Evolutionary conservation across 2,888 invertebrate genomes (phyloP).

Genomic region (Calephelis perditalis): DNA sequence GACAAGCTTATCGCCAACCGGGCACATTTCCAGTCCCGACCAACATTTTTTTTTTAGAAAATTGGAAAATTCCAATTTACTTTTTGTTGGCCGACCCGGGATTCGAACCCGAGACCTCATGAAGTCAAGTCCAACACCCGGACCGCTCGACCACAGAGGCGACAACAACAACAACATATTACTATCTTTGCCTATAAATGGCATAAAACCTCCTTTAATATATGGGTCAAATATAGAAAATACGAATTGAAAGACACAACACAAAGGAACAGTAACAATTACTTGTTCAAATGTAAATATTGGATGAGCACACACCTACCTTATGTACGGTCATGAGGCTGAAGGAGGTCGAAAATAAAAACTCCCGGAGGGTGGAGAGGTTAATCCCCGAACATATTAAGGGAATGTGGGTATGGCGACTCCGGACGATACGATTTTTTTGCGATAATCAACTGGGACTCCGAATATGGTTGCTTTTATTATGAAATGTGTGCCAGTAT

Average conservation of each 20-base stretch:
- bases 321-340: slow-evolving; percentile 56
- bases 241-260: not conserved
- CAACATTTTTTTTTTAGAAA: too few relatives aligned
- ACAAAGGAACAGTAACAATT: slow-evolving; percentile 18
- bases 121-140: too few relatives aligned
- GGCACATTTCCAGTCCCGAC: too few relatives aligned
- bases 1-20: too few relatives aligned
- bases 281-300: slow-evolving; percentile 30
- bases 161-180: too few relatives aligned
- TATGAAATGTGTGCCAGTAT: slow-evolving; percentile 19
- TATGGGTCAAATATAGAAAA: not conserved
- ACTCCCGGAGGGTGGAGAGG: slow-evolving; percentile 51
- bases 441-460: slow-evolving; percentile 48
- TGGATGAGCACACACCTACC: slow-evolving; percentile 44
- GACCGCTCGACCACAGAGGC: too few relatives aligned
- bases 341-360: slow-evolving; percentile 71
- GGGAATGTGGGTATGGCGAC: slow-evolving; percentile 57
- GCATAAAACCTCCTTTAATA: not conserved
- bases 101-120: too few relatives aligned
- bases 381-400: slow-evolving; percentile 68
- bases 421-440: slow-evolving; percentile 54
- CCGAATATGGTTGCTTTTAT: slow-evolving; percentile 28
- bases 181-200: not conserved
- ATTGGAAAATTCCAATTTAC: too few relatives aligned
- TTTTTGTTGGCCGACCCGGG: too few relatives aligned